These are phyloP conservation scores for Elephantulus edwardii DNA, from an alignment of 2,113 vertebrate species.

Conservation along the genomic window DNA sequence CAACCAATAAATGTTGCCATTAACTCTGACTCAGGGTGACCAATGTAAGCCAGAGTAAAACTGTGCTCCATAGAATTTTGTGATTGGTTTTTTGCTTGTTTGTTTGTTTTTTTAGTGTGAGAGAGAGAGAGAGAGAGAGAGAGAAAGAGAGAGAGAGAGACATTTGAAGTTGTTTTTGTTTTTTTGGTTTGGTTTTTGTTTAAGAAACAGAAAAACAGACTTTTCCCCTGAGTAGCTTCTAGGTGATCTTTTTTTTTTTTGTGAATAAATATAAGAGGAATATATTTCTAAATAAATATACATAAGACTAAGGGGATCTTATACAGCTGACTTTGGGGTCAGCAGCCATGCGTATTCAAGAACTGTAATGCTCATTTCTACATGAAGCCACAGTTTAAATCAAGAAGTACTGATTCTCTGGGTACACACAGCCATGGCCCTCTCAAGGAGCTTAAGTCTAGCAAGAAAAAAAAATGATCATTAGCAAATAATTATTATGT, in stretches of 20 bases:
- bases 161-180: too few relatives aligned
- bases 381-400: neutral
- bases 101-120: too few relatives aligned
- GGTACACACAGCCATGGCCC: neutral
- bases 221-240: neutral
- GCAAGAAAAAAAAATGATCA: conserved; percentile 45
- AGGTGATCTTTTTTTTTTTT: too few relatives aligned
- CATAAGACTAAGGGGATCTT: too few relatives aligned
- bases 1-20: neutral
- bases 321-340: neutral
- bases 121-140: too few relatives aligned
- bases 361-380: too few relatives aligned
- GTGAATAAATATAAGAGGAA: too few relatives aligned
- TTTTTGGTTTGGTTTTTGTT: too few relatives aligned
- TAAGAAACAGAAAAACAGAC: neutral
- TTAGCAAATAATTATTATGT: neutral
- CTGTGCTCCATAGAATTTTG: neutral
- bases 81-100: neutral
- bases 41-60: neutral
- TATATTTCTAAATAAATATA: too few relatives aligned
- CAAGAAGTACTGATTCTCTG: neutral
- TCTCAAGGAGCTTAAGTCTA: conserved; percentile 30
- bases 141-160: too few relatives aligned
- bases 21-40: neutral
- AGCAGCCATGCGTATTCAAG: neutral